Evolutionary conservation across 2,888 invertebrate species (phyloP).

Genomic region (Colostygia pectinataria): DNA sequence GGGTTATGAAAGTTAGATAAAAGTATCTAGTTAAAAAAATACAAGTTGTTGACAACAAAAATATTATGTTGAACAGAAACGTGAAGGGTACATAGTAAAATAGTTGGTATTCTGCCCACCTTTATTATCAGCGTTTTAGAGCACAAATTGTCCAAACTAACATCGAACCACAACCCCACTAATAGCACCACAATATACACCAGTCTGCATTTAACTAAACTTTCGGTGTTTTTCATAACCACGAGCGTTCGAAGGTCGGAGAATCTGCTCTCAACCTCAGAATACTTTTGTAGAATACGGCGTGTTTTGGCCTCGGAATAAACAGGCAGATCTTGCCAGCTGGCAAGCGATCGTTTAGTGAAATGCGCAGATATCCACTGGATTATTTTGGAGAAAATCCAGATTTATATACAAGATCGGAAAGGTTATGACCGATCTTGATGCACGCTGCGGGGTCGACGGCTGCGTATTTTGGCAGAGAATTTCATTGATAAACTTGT

Average conservation of each 20-base stretch:
- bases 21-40: no score
- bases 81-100: no score
- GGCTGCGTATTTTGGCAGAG: slow-evolving; percentile 5
- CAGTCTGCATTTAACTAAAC: slow-evolving; percentile 29
- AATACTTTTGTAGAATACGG: slow-evolving; percentile 1
- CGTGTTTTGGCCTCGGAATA: slow-evolving; percentile 31
- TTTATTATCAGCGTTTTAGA: slow-evolving; percentile 26
- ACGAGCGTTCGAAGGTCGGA: slow-evolving; percentile 21
- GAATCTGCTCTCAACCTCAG: slow-evolving; percentile 7
- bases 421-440: slow-evolving; percentile 8
- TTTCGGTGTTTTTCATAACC: slow-evolving; percentile 37
- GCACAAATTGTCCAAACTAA: slow-evolving; percentile 21
- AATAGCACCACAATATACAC: slow-evolving; percentile 37
- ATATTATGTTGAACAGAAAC: neutral
- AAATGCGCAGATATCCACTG: slow-evolving; percentile 27
- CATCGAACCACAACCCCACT: slow-evolving; percentile 42
- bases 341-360: slow-evolving; percentile 29
- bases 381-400: slow-evolving; percentile 41
- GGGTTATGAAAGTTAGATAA: no score
- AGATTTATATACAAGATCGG: slow-evolving; percentile 14
- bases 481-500: slow-evolving; percentile 5
- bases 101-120: slow-evolving; percentile 35
- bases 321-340: slow-evolving; percentile 30
- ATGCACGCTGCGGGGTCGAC: slow-evolving; percentile 2
- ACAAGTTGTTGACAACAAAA: neutral